phyloP scores from a whole-genome alignment of 2,113 vertebrate species.

The Irena cyanogastra region DNA sequence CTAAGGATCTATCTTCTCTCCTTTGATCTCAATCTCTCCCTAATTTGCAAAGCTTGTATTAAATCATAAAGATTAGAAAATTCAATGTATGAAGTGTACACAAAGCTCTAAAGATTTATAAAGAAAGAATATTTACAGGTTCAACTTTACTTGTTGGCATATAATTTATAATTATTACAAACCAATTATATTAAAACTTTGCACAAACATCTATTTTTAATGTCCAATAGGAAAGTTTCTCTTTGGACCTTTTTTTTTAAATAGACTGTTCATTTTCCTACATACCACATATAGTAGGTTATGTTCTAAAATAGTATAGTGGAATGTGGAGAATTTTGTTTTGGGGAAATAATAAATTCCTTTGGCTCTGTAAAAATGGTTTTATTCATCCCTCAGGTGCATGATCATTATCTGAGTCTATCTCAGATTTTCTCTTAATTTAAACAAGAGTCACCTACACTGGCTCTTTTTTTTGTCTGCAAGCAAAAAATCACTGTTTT shows the following conservation, averaged over 20 bases:
- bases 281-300: neutral
- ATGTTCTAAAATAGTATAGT: constrained; percentile 2
- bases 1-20: neutral
- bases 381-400: constrained; percentile 47
- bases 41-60: neutral
- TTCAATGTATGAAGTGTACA: neutral
- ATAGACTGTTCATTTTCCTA: neutral
- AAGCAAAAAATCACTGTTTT: neutral
- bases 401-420: constrained; percentile 19
- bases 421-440: neutral
- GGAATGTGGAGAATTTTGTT: constrained; percentile 47
- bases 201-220: neutral
- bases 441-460: constrained; percentile 21
- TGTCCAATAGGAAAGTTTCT: neutral
- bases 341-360: constrained; percentile 59
- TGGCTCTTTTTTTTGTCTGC: neutral
- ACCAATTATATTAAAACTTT: neutral
- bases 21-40: neutral
- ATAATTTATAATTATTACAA: neutral
- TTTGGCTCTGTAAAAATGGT: constrained; percentile 8
- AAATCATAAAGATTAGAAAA: neutral
- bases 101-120: neutral
- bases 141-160: neutral
- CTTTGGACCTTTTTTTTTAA: neutral
- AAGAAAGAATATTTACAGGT: neutral